Conservation (phyloP, 2,888 invertebrate species). For the Pherbina coryleti region DNA sequence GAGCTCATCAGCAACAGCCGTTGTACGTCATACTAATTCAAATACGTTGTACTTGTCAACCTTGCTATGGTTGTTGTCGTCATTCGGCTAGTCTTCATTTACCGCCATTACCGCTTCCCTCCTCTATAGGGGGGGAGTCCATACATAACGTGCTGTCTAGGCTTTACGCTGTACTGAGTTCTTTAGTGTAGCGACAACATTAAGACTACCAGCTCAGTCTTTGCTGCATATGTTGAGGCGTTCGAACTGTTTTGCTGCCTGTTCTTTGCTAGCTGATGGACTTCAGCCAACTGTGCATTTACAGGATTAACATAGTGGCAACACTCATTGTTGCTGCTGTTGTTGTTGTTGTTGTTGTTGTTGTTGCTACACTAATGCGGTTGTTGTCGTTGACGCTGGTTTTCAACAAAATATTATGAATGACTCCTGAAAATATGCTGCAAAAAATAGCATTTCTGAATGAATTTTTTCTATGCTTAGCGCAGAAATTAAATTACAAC, state of each 20-base stretch:
- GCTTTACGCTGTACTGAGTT: neutral
- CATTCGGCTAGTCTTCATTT: neutral
- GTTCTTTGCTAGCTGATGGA: constrained; percentile 1
- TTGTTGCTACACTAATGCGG: neutral
- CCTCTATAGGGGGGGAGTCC: too few species aligned
- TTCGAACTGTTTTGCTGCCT: too few species aligned
- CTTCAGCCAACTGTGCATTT: constrained; percentile 24
- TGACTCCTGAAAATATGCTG: neutral
- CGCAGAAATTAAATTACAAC: constrained; percentile 7
- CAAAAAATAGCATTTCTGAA: neutral
- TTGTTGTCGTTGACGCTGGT: neutral
- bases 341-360: constrained; percentile 4
- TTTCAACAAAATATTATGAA: neutral
- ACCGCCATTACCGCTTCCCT: neutral
- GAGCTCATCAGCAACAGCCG: neutral
- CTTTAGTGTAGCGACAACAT: neutral
- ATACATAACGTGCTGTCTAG: neutral
- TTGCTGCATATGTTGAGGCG: constrained; percentile 20
- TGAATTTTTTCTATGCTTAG: constrained; percentile 3
- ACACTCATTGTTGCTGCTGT: neutral
- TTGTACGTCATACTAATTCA: constrained; percentile 20
- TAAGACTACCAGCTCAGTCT: neutral
- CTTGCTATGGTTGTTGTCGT: neutral
- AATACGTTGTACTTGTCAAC: constrained; percentile 1
- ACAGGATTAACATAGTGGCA: constrained; percentile 5